Evolutionary conservation across 2,113 vertebrate genomes (phyloP).

Genomic region (Albula goreensis): DNA sequence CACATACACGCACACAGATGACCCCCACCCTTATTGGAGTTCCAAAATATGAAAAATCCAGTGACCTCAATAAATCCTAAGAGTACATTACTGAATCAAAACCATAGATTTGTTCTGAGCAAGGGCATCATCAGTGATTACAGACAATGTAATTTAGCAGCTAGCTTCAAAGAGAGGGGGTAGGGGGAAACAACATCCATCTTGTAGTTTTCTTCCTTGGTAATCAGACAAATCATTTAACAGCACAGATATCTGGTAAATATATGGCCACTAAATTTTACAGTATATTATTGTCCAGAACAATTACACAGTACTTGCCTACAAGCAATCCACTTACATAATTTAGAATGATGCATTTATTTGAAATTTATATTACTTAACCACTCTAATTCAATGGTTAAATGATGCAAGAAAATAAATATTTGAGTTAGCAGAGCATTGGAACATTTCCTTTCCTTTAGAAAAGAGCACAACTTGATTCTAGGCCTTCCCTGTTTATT

Average conservation of each 20-base stretch:
- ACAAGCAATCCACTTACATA: conserved; percentile 49
- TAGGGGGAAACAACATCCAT: conserved; percentile 16
- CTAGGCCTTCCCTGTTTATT: not conserved
- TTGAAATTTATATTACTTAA: conserved; percentile 41
- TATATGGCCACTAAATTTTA: conserved; percentile 51
- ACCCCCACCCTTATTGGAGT: conserved; percentile 16
- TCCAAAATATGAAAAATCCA: not conserved
- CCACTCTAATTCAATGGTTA: conserved; percentile 33
- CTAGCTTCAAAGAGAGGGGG: not conserved
- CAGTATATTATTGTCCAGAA: conserved; percentile 48
- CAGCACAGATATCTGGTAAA: conserved; percentile 50
- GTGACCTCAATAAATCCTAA: not conserved
- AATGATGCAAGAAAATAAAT: conserved; percentile 40
- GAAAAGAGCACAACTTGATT: not conserved
- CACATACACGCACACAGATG: conserved; percentile 8
- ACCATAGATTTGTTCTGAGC: conserved; percentile 1
- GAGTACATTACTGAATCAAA: not conserved
- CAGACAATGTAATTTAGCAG: conserved; percentile 14
- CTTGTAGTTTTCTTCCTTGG: conserved; percentile 36
- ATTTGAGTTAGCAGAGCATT: conserved; percentile 28
- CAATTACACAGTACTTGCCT: conserved; percentile 52
- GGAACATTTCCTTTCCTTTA: conserved; percentile 6
- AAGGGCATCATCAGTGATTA: conserved; percentile 17
- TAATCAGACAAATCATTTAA: conserved; percentile 40
- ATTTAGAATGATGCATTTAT: conserved; percentile 40